phyloP scores from a whole-genome alignment of 1,140 invertebrate species.

The Drosophila melanogaster region Release_6_plus_ISO1_MT NT_033777.3:5945001-5945500 shows the following conservation, averaged over 20 bases:
- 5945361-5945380: constrained; percentile 6
- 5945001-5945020: neutral
- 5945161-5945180: too few species aligned
- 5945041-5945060: neutral
- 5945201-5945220: too few species aligned
- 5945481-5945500: constrained; percentile 41
- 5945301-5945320: neutral
- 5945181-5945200: too few species aligned
- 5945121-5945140: too few species aligned
- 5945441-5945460: constrained; percentile 72
- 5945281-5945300: neutral
- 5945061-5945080: too few species aligned
- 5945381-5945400: constrained; percentile 23
- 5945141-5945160: too few species aligned
- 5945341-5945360: neutral
- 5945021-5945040: neutral
- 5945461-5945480: constrained; percentile 39
- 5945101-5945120: too few species aligned
- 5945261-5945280: too few species aligned
- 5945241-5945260: too few species aligned
- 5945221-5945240: too few species aligned
- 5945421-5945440: constrained; percentile 63
- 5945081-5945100: too few species aligned
- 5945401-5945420: constrained; percentile 17
- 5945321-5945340: neutral